Percentiles rank a stretch among this genome's conserved stretches.
Evolutionary conservation across 2,888 invertebrate species (phyloP).

Genomic region (Lasioglossum zephyrum): DNA sequence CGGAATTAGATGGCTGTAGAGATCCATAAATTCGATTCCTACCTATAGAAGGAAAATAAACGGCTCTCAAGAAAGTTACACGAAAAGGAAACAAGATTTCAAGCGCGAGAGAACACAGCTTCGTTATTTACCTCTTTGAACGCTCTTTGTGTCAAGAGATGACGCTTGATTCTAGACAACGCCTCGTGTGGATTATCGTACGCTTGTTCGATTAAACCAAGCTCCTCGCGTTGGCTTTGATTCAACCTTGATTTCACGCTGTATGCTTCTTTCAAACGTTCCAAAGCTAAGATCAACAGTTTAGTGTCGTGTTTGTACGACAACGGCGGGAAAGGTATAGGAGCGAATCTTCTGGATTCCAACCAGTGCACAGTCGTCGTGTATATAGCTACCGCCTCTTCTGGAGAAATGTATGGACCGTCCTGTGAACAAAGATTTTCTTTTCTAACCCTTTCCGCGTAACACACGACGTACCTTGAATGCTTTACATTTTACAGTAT

Average conservation of each 20-base stretch:
- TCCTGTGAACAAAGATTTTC: slow-evolving; percentile 86
- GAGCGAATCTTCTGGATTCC: slow-evolving; percentile 98
- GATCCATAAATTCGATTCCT: slow-evolving; percentile 99
- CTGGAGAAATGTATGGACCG: slow-evolving; percentile 99
- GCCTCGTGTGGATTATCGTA: slow-evolving; percentile 99
- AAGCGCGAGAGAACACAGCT: neutral
- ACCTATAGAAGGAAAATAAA: slow-evolving; percentile 86
- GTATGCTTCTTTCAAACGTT: slow-evolving; percentile 98
- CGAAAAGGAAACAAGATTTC: neutral
- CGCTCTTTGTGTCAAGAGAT: slow-evolving; percentile 98
- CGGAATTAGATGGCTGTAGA: slow-evolving; percentile 99
- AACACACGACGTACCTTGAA: neutral
- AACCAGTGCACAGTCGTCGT: slow-evolving; percentile 99
- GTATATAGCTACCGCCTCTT: slow-evolving; percentile 99
- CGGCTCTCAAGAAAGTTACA: neutral
- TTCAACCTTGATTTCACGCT: slow-evolving; percentile 98
- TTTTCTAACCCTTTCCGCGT: neutral
- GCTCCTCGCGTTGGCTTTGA: slow-evolving; percentile 99
- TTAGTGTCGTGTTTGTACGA: slow-evolving; percentile 99
- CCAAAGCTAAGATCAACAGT: slow-evolving; percentile 97
- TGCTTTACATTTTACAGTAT: neutral
- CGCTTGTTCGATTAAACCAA: slow-evolving; percentile 99
- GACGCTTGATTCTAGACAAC: slow-evolving; percentile 99
- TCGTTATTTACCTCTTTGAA: slow-evolving; percentile 93
- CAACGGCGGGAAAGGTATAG: slow-evolving; percentile 99